Conservation (phyloP, 2,113 vertebrate species). For the Tricholaema leucomelas region DNA sequence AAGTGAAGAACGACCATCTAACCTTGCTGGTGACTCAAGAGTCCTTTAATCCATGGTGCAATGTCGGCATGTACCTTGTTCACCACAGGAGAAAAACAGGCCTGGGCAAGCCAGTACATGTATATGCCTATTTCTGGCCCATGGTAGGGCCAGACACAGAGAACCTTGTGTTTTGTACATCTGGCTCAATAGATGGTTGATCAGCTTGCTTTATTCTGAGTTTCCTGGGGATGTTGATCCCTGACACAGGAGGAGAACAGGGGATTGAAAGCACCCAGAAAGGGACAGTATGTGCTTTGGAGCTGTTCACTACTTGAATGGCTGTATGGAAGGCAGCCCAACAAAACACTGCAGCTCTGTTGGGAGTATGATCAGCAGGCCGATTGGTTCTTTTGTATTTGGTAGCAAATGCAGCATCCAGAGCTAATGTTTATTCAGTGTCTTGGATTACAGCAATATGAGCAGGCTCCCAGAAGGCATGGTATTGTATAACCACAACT, state of each 20-base stretch:
- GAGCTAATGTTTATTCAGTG: not conserved
- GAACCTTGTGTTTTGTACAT: not conserved
- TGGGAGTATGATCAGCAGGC: not conserved
- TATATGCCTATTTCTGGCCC: too few species aligned
- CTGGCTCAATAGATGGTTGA: slow-evolving; percentile 19
- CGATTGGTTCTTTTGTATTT: not conserved
- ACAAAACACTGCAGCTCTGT: not conserved
- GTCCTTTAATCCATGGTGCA: too few species aligned
- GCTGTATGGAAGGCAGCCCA: slow-evolving; percentile 6
- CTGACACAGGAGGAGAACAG: not conserved
- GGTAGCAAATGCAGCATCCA: not conserved
- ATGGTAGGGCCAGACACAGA: too few species aligned
- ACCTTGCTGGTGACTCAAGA: too few species aligned
- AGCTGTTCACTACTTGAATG: not conserved
- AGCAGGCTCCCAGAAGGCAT: not conserved
- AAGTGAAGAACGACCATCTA: too few species aligned
- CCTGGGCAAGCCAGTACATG: too few species aligned
- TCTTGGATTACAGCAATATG: not conserved
- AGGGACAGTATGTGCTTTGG: not conserved
- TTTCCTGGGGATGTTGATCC: slow-evolving; percentile 10
- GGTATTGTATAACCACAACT: not conserved
- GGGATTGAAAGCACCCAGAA: not conserved
- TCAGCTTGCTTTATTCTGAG: not conserved
- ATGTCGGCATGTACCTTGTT: too few species aligned
- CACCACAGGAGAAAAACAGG: too few species aligned